Base-by-base conservation (phyloP, 2,888 invertebrate genomes). In the Mechanitis mazaeus region DNA sequence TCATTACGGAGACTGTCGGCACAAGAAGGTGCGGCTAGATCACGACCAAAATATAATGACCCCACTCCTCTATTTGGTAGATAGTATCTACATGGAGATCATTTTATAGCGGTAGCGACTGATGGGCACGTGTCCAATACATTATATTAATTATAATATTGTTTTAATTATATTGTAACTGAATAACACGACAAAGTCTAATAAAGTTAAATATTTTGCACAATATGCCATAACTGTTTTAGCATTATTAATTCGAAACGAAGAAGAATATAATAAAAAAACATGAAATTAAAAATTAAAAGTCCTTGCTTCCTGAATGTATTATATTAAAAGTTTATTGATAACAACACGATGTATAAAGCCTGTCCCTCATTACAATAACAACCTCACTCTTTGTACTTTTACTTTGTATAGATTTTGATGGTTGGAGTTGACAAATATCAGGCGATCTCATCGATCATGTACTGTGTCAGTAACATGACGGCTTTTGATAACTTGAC, bases 1-100 rank as follows among this genome's bases (percentile, higher is more conserved):
- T 88, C 87, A 87, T 88, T 87, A 88, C 85, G 82, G 80, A 79
- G 76, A 72, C 83, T 85, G 88, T 84, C 87, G 86, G 73, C 79
- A 73, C 87, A 87, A 87, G 84, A 84, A 85, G 87, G 87, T 82
- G 83, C 79, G 76, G 75, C 73, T 74, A 80, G 80, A 84, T 81
- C 79, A 84, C 72, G 75, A 74, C 83, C 81, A 84, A 69, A 72
- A 70, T 78, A 79, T 69, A 61, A 66, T 77, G 83, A 79, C 33
- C 71, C 72, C 68, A 64, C 71, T 67, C 67, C 66, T 63, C 69
- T 69, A 58, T 46, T 45, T 55, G 59, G 57, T 47, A 54, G 53
- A 50, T 64, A 68, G 47, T 50, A 9, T 55, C 46, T 31, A 50
- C 55, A 53, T 50, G 60, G 12, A 55, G 63, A 12, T 60, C 60